Base-by-base conservation (phyloP, 2,113 vertebrate species). In the Corvus cornix region DNA sequence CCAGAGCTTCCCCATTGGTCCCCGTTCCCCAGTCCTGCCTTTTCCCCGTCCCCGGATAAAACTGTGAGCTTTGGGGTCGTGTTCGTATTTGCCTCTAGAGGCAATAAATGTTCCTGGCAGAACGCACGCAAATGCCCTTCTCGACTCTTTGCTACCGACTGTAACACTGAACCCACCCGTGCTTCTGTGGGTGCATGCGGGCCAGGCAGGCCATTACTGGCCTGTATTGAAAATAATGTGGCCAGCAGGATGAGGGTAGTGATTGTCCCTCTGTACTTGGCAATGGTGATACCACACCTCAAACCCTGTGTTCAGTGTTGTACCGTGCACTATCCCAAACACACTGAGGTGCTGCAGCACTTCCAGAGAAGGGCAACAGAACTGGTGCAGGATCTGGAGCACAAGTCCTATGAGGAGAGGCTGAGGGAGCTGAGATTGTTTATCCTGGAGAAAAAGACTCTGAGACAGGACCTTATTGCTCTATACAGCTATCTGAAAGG, bases 381-480 rank as follows among this genome's bases (percentile, higher is more conserved):
- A 28, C 64, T 39, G 74, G 19, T 28, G n/a, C n/a, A 78, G n/a
- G 3, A 17, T 84, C 48, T 39, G 68, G 33, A 55, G 28, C 59
- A 74, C 49, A 46, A 55, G 28, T 62, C 31, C 11, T 51, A 0
- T 35, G 37, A 68, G 21, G 8, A 86, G 20, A 35, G 15, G 31
- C 37, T 67, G 35, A 76, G 17, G 31, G 37, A 68, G 17, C 44
- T 59, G 44, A 21, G 6, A 4, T 26, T 59, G 26, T 18, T 86
- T 31, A 43, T 35, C 10, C 7, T 43, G 37, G 33, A 68, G 31
- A 21, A 76, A 43, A 67, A 5, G 14, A 21, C 11, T 16, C 26
- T 51, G 16, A 56, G 52, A 2, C 0, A 2, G 26, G 13, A 35
- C 1, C 0, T 21, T 51, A 30, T 20, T 58, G 35, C 24, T 66